Evolutionary conservation across 2,888 invertebrate genomes (phyloP).

Genomic region (Drosophila mulleri): DNA sequence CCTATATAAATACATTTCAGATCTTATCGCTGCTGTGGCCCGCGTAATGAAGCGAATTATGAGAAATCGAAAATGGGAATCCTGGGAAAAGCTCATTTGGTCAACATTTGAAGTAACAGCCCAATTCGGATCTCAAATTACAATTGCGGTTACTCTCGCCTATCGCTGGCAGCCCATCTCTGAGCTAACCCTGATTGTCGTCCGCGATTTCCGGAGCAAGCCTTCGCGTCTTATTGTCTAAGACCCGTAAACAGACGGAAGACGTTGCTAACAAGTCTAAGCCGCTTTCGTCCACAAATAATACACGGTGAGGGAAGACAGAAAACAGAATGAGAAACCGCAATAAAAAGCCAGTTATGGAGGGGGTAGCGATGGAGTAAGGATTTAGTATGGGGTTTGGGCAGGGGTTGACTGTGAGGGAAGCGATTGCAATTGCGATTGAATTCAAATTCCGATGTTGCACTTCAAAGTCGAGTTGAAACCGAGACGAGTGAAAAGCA

Average conservation of each 20-base stretch:
- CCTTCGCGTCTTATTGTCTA: not conserved
- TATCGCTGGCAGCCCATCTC: conserved; percentile 58
- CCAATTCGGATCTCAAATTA: conserved; percentile 22
- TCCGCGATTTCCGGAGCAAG: conserved; percentile 32
- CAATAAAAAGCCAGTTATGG: conserved; percentile 49
- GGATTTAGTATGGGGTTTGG: not conserved
- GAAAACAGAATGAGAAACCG: conserved; percentile 27
- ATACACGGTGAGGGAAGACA: not conserved
- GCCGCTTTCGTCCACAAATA: conserved; percentile 53
- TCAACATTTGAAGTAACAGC: conserved; percentile 27
- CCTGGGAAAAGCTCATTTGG: conserved; percentile 25
- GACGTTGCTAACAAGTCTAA: conserved; percentile 69
- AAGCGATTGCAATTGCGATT: conserved; percentile 66
- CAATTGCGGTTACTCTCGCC: conserved; percentile 18
- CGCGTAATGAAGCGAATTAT: conserved; percentile 31
- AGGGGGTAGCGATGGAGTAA: not conserved
- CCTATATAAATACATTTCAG: conserved; percentile 23
- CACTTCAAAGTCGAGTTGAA: conserved; percentile 70
- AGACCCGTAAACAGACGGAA: conserved; percentile 30
- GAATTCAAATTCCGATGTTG: conserved; percentile 70
- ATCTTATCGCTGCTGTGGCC: not conserved
- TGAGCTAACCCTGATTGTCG: conserved; percentile 38
- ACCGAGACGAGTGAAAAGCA: conserved; percentile 42
- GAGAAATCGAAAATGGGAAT: conserved; percentile 24
- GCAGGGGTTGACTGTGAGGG: conserved; percentile 17